Evolutionary conservation across 2,797 vertebrate species (phyloP).

Genomic region (Liasis olivaceus): DNA sequence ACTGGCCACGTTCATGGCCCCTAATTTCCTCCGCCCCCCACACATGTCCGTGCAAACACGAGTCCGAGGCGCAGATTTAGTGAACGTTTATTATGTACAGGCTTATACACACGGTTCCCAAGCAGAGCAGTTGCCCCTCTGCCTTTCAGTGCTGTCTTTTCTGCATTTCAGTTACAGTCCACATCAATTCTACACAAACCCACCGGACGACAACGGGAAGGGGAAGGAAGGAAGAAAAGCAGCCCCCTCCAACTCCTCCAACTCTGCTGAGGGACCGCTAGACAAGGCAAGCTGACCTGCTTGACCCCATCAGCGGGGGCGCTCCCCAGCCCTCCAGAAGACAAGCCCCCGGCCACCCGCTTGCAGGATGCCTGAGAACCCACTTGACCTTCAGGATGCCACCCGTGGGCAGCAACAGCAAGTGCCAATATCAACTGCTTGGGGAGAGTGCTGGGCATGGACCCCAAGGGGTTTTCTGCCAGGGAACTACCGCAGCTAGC

Average conservation of each 20-base stretch:
- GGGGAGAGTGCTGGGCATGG: not conserved
- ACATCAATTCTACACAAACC: not conserved
- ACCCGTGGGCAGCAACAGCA: no score
- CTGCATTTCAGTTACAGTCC: not conserved
- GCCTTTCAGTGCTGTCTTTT: slow-evolving; percentile 22
- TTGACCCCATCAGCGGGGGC: not conserved
- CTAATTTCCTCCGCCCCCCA: fast-evolving
- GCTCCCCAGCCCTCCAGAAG: no score
- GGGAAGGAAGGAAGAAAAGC: not conserved
- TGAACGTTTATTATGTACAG: slow-evolving; percentile 73
- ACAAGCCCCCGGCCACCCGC: not conserved
- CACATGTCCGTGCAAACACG: fast-evolving
- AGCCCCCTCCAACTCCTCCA: not conserved
- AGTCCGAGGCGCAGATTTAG: not conserved
- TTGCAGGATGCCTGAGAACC: not conserved
- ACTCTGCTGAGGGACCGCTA: not conserved
- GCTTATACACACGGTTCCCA: slow-evolving; percentile 59
- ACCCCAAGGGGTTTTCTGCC: not conserved
- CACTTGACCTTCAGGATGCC: no score
- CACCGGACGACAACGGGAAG: not conserved
- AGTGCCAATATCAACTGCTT: not conserved
- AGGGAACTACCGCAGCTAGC: not conserved
- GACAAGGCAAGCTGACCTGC: not conserved
- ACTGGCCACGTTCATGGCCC: no score
- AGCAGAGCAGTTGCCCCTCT: not conserved